Conservation (phyloP, 2,113 vertebrate genomes). For the Equus przewalskii region DNA sequence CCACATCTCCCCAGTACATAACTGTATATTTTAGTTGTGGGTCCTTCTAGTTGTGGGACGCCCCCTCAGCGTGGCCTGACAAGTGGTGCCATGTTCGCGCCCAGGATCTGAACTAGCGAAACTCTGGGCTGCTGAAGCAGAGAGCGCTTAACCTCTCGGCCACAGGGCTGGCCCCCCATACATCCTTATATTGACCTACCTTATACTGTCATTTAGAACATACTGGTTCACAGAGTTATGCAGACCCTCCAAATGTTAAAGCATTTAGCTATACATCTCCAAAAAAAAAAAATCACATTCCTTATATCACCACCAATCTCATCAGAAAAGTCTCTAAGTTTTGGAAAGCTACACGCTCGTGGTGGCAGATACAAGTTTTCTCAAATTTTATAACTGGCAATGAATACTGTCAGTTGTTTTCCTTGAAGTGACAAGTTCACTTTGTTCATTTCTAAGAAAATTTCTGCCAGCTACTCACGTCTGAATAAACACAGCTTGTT, state of each 20-base stretch:
- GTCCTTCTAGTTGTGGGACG: too few relatives aligned
- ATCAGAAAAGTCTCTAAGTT: not conserved
- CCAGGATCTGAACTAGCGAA: too few relatives aligned
- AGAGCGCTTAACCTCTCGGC: too few relatives aligned
- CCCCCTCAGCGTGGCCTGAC: too few relatives aligned
- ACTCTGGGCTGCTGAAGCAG: too few relatives aligned
- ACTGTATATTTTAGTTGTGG: too few relatives aligned
- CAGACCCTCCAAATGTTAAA: not conserved
- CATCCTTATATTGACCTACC: not conserved
- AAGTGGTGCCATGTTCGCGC: too few relatives aligned
- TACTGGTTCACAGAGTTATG: not conserved
- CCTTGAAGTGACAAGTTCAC: constrained; percentile 16
- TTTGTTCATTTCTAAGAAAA: constrained; percentile 48
- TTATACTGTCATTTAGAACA: not conserved
- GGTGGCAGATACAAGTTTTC: not conserved
- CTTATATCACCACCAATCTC: not conserved
- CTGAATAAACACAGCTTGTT: not conserved
- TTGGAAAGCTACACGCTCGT: not conserved
- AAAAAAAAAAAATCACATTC: not conserved
- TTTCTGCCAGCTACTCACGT: not conserved
- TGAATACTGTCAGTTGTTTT: not conserved
- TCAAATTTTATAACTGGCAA: not conserved
- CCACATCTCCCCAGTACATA: too few relatives aligned
- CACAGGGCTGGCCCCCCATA: too few relatives aligned
- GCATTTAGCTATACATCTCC: not conserved